Evolutionary conservation across 2,113 vertebrate genomes (phyloP), one percentile per base, ranked within the genome.

Genomic region (Nycticryphes semicollaris): DNA sequence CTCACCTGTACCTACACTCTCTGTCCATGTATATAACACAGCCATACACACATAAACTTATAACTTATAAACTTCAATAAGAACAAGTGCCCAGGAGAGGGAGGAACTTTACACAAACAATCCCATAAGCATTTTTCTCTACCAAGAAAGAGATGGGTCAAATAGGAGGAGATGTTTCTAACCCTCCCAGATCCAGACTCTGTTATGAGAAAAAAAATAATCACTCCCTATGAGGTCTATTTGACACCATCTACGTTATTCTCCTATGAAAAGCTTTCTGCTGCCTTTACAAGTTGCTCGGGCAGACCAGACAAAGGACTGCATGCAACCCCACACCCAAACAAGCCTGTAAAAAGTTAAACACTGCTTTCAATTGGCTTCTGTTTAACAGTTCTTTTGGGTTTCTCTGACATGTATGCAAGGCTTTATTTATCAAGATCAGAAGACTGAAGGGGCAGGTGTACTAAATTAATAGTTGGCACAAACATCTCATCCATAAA

Each of bases 281-380:
- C 73, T 78, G 30, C 41, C 47, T 63, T 53, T 54, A 48, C 19
- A 43, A 27, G 25, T 35, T 6, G 4, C 15, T 62, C 1, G 7
- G 43, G 60, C 19, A 80, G 72, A 56, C 13, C 66, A 59, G 5
- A 63, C 23, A 41, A 41, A 84, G 22, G 50, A 16, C 51, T 21
- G 4, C 2, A 15, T 12, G 72, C 43, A 76, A 54, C 3, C 41
- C 12, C 20, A 11, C 6, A 63, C 18, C 16, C 50, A 43, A 43
- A 35, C 5, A n/a, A 35, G 10, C 25, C 48, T 31, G 18, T 60
- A 60, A 75, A 25, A 78, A 19, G 14, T 17, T 30, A 48, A 0
- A 2, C 0, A 27, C 1, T 75, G 48, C 50, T 35, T 67, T n/a
- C 59, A 68, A 1, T 0, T 41, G 18, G 27, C 13, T 63, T 50